Percentiles rank a stretch among this genome's conserved stretches.
Evolutionary conservation across 2,797 vertebrate genomes (phyloP).

Genomic region (Taeniopygia guttata): DNA sequence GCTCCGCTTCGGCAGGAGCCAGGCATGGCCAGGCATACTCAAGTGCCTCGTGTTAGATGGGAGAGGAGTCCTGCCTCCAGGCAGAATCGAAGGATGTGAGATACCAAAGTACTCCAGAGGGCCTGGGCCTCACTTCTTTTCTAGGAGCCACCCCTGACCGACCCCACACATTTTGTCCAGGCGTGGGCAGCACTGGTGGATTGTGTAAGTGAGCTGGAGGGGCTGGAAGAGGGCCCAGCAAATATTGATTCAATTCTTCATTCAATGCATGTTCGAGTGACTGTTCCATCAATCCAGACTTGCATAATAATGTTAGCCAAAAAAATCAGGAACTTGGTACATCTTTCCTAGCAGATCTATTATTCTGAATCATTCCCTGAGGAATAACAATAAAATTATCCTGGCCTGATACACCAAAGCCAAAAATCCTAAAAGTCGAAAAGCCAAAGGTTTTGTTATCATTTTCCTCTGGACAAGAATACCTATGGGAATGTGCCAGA

Average conservation of each 20-base stretch:
- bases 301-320: background rate
- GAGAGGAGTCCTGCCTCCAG: background rate
- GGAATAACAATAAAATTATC: background rate
- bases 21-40: background rate
- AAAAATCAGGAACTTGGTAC: background rate
- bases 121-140: background rate
- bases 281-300: background rate
- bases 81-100: background rate
- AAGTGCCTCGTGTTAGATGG: background rate
- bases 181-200: background rate
- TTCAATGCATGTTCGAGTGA: background rate
- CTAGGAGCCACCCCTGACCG: fast-evolving
- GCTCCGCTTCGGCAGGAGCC: background rate
- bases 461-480: background rate
- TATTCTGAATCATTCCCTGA: background rate
- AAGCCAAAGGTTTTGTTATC: background rate
- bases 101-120: background rate
- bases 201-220: background rate
- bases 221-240: background rate
- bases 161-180: background rate
- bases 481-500: background rate
- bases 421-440: background rate
- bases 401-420: background rate
- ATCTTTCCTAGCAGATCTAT: background rate
- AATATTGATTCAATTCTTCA: slow-evolving; percentile 23